A percentile compares a stretch with the other conserved stretches of the same genome.
Evolutionary conservation across 92 coral and sea anemone species (phyloP).

Genomic region (Umimayanthus kanabou): DNA sequence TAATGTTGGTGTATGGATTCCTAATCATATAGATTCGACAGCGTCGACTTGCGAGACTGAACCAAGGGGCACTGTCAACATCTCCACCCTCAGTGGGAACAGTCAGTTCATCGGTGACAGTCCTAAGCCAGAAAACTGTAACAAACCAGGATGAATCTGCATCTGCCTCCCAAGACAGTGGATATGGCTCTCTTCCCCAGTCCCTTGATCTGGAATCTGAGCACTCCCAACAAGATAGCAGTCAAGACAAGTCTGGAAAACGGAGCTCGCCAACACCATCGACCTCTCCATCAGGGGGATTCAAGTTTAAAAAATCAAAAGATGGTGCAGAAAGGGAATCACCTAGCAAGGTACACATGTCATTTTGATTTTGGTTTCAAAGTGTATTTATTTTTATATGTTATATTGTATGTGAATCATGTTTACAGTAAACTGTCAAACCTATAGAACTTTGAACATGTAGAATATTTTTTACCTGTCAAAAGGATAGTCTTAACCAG

Average conservation of each 20-base stretch:
- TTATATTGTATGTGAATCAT: no score
- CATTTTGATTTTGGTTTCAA: not conserved
- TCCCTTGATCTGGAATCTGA: conserved; percentile 71
- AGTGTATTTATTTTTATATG: no score
- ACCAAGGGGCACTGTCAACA: conserved; percentile 65
- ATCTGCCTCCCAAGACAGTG: conserved; percentile 73
- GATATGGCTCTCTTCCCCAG: conserved; percentile 78
- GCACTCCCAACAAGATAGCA: conserved; percentile 57
- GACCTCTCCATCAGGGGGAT: conserved; percentile 82
- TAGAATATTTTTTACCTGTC: no score
- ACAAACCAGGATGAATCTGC: conserved; percentile 45
- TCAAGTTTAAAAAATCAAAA: conserved; percentile 70
- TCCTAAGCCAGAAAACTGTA: conserved; percentile 51
- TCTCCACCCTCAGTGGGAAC: conserved; percentile 61
- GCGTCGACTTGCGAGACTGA: conserved; percentile 90
- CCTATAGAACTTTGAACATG: no score
- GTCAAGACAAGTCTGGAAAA: conserved; percentile 89
- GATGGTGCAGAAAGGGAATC: conserved; percentile 68
- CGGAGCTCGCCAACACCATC: conserved; percentile 87
- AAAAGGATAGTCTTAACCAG: no score
- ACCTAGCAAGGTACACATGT: not conserved
- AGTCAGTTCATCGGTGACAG: conserved; percentile 31
- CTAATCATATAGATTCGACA: conserved; percentile 71
- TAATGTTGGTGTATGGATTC: no score
- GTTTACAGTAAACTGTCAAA: no score